Evolutionary conservation across 2,888 invertebrate genomes (phyloP).

Genomic region (Heliconius charithonia): DNA sequence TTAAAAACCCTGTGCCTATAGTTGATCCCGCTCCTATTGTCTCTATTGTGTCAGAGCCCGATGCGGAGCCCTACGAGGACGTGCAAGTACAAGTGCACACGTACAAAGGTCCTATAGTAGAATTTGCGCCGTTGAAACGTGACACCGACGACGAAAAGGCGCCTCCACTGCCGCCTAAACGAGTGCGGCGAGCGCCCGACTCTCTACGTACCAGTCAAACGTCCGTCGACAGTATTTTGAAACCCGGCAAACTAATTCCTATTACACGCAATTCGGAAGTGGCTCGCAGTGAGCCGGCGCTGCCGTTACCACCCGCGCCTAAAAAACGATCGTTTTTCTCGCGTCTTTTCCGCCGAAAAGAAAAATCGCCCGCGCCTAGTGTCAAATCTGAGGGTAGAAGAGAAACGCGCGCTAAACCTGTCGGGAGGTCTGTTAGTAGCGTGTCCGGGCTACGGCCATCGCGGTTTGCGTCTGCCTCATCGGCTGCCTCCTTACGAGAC

Average conservation of each 20-base stretch:
- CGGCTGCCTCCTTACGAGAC: slow-evolving; percentile 75
- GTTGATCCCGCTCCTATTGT: slow-evolving; percentile 64
- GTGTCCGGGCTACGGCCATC: slow-evolving; percentile 84
- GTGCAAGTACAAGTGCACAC: slow-evolving; percentile 77
- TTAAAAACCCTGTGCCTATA: slow-evolving; percentile 90
- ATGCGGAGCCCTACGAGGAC: slow-evolving; percentile 83
- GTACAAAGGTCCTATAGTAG: slow-evolving; percentile 81
- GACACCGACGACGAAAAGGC: slow-evolving; percentile 85
- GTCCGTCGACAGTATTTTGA: slow-evolving; percentile 71
- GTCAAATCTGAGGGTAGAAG: slow-evolving; percentile 68
- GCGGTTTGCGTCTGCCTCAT: slow-evolving; percentile 70
- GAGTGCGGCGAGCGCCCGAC: slow-evolving; percentile 84
- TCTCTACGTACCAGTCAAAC: slow-evolving; percentile 74
- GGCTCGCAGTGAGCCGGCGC: slow-evolving; percentile 72
- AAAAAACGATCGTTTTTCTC: slow-evolving; percentile 80
- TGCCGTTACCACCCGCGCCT: slow-evolving; percentile 74
- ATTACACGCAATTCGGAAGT: slow-evolving; percentile 61
- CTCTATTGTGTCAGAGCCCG: slow-evolving; percentile 61
- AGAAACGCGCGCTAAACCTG: slow-evolving; percentile 69
- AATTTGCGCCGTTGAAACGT: slow-evolving; percentile 79
- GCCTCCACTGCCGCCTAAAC: slow-evolving; percentile 92
- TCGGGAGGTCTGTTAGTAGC: slow-evolving; percentile 85
- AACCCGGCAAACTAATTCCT: slow-evolving; percentile 69
- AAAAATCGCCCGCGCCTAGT: slow-evolving; percentile 77
- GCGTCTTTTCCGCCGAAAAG: slow-evolving; percentile 74